Base-by-base conservation (phyloP, 1,140 invertebrate species). In the Myzus persicae region DNA sequence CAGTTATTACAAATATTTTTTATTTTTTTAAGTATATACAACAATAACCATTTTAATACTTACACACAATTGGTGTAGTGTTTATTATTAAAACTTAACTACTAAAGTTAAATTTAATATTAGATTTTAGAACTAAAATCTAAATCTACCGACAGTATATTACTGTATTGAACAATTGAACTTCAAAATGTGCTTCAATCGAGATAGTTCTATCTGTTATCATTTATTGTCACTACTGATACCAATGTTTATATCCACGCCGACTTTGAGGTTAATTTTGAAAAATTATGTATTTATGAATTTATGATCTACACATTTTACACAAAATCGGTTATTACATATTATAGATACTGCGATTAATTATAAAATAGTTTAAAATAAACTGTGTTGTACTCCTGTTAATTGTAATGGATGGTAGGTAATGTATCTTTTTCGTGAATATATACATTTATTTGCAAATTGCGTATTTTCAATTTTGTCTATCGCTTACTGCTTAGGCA, bases 201-300 rank as follows among this genome's bases (percentile, higher is more conserved):
- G n/a, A 40, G 1, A 4, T 44, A n/a, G 14, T 44, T 40, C 24
- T 24, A 84, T 67, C 59, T 31, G 26, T 67, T 67, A 67, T 67
- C 24, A 26, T 31, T 40, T n/a, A 20, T n/a, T 46, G 46, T 87
- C 84, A 87, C 26, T 6, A 46, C 14, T 44, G 84, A 87, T 87
- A 87, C 6, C 6, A 46, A 87, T 46, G 31, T 46, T 87, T 87
- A n/a, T 31, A 31, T 85, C 24, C 40, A 85, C 84, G 84, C 84
- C 84, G 84, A 44, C 18, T 87, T 87, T 87, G 42, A 87, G 84
- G 84, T 87, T 87, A 87, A n/a, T 44, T 26, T 44, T 44, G 26
- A 85, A 85, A 42, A n/a, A 8, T 46, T 31, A 31, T n/a, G 59
- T n/a, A 31, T 31, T 0, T 51, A n/a, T n/a, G n/a, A n/a, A n/a